Percentiles rank a stretch among this genome's conserved stretches.
phyloP scores from a whole-genome alignment of 2,113 vertebrate species.

The Hypomesus transpacificus region DNA sequence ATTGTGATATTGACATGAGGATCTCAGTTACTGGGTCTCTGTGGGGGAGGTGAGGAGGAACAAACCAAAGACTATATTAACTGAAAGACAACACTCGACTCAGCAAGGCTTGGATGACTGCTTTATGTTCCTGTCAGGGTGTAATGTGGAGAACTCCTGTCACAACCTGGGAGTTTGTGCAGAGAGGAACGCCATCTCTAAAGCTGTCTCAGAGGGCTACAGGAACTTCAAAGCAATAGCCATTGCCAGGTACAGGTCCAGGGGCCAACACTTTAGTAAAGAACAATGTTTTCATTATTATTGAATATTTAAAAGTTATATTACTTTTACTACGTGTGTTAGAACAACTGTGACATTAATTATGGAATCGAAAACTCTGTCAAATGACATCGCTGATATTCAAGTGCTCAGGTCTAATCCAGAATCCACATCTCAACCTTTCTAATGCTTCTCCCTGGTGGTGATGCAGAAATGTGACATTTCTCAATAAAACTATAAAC shows the following conservation, averaged over 20 bases:
- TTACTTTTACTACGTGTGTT: too few relatives aligned
- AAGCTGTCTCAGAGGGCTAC: constrained; percentile 85
- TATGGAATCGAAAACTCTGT: too few relatives aligned
- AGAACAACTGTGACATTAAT: too few relatives aligned
- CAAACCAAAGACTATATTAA: too few relatives aligned
- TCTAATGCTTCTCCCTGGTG: background rate
- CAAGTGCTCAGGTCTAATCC: too few relatives aligned
- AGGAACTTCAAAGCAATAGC: constrained; percentile 85
- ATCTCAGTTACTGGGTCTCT: too few relatives aligned
- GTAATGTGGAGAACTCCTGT: constrained; percentile 88
- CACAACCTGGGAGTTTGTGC: constrained; percentile 82
- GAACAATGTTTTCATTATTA: background rate
- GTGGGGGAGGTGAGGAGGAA: too few relatives aligned
- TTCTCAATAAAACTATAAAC: background rate
- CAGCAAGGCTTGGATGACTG: background rate
- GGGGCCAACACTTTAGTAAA: background rate
- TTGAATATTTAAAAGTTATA: background rate
- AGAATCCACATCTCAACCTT: background rate
- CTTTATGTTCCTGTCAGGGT: constrained; percentile 70
- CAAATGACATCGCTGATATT: too few relatives aligned
- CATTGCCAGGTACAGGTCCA: constrained; percentile 82
- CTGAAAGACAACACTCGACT: too few relatives aligned
- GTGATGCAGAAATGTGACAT: background rate
- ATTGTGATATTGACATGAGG: too few relatives aligned
- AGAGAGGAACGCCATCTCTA: constrained; percentile 80